Evolutionary conservation across 2,888 invertebrate species (phyloP), one percentile per base, ranked within the genome.

Genomic region (Drosophila cyrtoloma): DNA sequence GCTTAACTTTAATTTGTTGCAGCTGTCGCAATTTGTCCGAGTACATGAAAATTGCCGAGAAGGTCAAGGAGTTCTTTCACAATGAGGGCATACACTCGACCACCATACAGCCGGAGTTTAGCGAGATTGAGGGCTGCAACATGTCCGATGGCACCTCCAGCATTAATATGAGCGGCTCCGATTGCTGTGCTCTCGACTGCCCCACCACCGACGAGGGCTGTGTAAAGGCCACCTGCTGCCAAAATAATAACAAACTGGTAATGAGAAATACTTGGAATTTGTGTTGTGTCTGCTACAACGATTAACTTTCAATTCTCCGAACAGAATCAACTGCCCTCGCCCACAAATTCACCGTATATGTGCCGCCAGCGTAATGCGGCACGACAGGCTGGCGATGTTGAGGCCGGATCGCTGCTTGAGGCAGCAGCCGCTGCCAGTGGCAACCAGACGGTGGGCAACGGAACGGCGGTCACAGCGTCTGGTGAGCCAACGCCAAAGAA

Each of bases 1-100:
- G 4, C 5, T 9, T 32, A 26, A 53, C 26, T 19, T 16, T 6
- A 9, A 26, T 57, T 91, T 30, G 6, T 65, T 68, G 6, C 44
- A 97, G 97, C 84, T 99, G 98, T 94, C 96, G 97, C 86, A 99
- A 98, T 94, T 94, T 99, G 66, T 97, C 97, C 0, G 99, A 99
- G 92, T 99, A 99, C 93, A 99, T 99, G 98, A 97, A 97, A 92
- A 97, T 99, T 79, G 99, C 99, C 0, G 98, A 98, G 92, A 97
- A 98, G 92, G 97, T 99, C 12, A 99, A 99, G 93, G 97, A 98
- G 92, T 98, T 99, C 94, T 99, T 99, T 94, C 99, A 99, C 94
- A 97, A 99, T 92, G 98, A 99, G 93, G 99, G 99, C 59, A 99
- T 99, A 85, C 99, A 99, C 94, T 99, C 99, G 51, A 99, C 99